Conservation (phyloP, 2,113 vertebrate genomes). For the Pitta sordida region DNA sequence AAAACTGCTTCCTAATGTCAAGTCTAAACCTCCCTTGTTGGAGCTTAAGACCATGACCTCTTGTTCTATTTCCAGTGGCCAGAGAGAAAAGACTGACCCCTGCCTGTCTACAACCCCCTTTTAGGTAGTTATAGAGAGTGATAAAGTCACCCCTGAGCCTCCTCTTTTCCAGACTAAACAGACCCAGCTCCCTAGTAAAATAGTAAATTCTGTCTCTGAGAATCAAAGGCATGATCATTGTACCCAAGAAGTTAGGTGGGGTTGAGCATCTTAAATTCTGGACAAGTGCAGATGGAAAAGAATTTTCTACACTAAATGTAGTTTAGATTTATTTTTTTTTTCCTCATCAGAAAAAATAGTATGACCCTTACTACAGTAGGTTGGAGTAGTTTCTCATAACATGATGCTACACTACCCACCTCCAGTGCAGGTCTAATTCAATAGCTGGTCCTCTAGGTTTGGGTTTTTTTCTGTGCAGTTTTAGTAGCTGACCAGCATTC, state of each 20-base stretch:
- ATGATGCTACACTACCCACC: rapidly evolving
- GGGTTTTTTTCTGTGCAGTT: not conserved
- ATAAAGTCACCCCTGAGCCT: no score
- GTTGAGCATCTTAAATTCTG: not conserved
- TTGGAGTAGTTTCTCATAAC: not conserved
- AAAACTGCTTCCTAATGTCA: no score
- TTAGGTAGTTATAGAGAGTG: no score
- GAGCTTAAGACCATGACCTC: no score
- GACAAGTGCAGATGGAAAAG: not conserved
- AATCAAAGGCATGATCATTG: not conserved
- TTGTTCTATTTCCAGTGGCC: no score
- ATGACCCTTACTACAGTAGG: not conserved
- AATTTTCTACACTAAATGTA: not conserved
- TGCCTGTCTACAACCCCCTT: no score
- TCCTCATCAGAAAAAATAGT: not conserved
- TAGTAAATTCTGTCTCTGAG: not conserved
- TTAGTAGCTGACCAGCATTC: not conserved
- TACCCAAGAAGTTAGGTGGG: not conserved
- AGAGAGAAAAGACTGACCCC: no score
- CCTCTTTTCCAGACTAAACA: no score
- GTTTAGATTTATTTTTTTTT: not conserved
- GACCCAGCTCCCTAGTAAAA: no score
- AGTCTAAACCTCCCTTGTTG: no score
- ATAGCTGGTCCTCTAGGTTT: not conserved
- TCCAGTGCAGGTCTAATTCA: not conserved